Evolutionary conservation across 1,140 invertebrate species (phyloP), one percentile per base, ranked within the genome.

Genomic region (Phymastichus coffea): DNA sequence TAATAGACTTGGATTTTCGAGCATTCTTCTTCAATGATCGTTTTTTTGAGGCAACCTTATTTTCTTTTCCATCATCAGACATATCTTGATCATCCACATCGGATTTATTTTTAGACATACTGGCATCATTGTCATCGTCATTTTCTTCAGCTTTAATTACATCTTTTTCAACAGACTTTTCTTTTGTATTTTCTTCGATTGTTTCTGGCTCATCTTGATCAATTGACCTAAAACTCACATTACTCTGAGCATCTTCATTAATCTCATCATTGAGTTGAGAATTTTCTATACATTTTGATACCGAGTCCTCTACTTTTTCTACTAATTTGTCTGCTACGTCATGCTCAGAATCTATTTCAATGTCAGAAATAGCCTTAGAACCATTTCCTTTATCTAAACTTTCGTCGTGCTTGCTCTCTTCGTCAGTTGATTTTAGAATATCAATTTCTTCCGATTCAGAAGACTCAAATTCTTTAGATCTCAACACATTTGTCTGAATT

Each of bases 381-480:
- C n/a, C n/a, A n/a, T n/a, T 43, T 44, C 23, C 40, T 23, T 3
- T 41, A n/a, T 61, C 41, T 4, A 54, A 20, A 7, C 22, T 37
- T 20, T 58, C 30, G n/a, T 57, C 61, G 54, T 41, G 28, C 43
- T 55, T 49, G 37, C 47, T 43, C 53, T 59, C 52, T 52, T 64
- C 57, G 26, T 51, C 53, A 17, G 58, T 48, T 26, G 53, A 51
- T 30, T 62, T 62, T n/a, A 58, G 43, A 19, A 58, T 23, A 44
- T 63, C 61, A 22, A 57, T 58, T 30, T 63, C 56, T 48, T 57
- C 56, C 23, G 61, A 57, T 53, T 57, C 61, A 9, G 61, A 59
- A 25, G 48, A 17, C 20, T 9, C 44, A 30, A 28, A 30, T 52
- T 52, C 10, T 33, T 15, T 7, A 33, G 26, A 15, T 52, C 33